A percentile compares a stretch with the other conserved stretches of the same genome.
These are phyloP conservation scores for Barypeithes pellucidus DNA, from an alignment of 2,888 invertebrate genomes.

Conservation along the genomic window DNA sequence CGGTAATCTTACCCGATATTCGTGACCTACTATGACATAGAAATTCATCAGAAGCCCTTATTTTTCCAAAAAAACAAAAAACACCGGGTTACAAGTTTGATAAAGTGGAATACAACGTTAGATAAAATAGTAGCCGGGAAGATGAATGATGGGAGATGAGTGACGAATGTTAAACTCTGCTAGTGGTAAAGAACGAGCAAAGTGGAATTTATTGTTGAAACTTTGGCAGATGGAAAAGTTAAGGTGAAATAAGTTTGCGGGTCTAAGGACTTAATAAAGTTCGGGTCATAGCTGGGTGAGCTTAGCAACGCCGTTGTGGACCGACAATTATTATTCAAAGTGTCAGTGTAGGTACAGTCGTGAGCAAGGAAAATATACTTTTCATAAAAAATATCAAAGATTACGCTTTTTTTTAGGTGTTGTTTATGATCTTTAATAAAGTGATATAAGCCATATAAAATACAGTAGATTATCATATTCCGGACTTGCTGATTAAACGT, in stretches of 20 bases:
- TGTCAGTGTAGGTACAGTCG: no score
- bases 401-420: no score
- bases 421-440: no score
- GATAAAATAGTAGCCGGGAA: slow-evolving; percentile 35
- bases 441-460: no score
- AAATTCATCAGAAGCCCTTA: slow-evolving; percentile 1
- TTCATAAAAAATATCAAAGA: no score
- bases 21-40: slow-evolving; percentile 10
- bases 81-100: slow-evolving; percentile 31
- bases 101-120: slow-evolving; percentile 35
- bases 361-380: no score
- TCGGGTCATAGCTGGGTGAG: not conserved
- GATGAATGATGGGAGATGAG: slow-evolving; percentile 26
- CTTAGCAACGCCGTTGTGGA: not conserved
- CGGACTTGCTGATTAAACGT: no score
- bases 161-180: slow-evolving; percentile 32
- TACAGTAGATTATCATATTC: no score
- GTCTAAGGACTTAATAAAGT: slow-evolving; percentile 12
- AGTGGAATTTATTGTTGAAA: slow-evolving; percentile 34
- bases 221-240: slow-evolving; percentile 31
- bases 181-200: slow-evolving; percentile 12
- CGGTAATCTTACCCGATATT: not conserved
- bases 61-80: slow-evolving; percentile 28
- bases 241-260: slow-evolving; percentile 6
- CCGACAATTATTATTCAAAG: not conserved